phyloP scores from a whole-genome alignment of 2,797 vertebrate species.

The Novumbra hubbsi region DNA sequence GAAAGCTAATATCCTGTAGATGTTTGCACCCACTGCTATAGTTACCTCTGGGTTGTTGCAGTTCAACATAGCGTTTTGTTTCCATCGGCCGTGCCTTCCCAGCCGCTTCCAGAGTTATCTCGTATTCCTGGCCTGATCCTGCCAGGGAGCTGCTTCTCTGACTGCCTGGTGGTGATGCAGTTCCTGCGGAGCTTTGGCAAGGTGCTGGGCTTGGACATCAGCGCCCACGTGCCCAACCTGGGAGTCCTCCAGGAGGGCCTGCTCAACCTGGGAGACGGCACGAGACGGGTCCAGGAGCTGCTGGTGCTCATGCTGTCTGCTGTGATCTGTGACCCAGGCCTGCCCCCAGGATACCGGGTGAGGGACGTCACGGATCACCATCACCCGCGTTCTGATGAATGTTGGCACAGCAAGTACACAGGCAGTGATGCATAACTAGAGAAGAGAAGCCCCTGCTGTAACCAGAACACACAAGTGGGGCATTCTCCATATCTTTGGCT shows the following conservation, averaged over 20 bases:
- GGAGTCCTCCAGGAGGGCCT: constrained; percentile 88
- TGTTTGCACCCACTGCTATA: neutral
- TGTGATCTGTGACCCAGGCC: constrained; percentile 89
- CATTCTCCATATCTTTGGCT: constrained; percentile 17
- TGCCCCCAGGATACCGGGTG: constrained; percentile 88
- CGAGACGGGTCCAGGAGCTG: constrained; percentile 86
- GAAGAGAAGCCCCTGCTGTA: neutral
- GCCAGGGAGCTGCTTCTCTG: constrained; percentile 82
- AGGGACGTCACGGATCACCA: constrained; percentile 25
- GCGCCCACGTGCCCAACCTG: constrained; percentile 78
- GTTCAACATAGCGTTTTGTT: neutral
- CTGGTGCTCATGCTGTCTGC: constrained; percentile 87
- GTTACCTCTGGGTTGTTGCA: neutral
- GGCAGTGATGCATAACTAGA: neutral
- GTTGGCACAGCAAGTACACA: neutral
- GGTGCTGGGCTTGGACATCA: constrained; percentile 85
- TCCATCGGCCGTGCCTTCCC: constrained; percentile 21
- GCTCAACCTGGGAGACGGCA: constrained; percentile 82
- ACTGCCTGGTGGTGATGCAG: constrained; percentile 94
- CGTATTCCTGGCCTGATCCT: constrained; percentile 88
- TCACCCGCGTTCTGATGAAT: neutral
- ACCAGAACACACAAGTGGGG: constrained; percentile 29
- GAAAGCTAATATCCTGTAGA: too few relatives aligned
- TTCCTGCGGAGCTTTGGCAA: constrained; percentile 93
- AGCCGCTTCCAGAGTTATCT: constrained; percentile 88